Conservation (phyloP, 2,113 vertebrate genomes). For the Scopus umbretta region DNA sequence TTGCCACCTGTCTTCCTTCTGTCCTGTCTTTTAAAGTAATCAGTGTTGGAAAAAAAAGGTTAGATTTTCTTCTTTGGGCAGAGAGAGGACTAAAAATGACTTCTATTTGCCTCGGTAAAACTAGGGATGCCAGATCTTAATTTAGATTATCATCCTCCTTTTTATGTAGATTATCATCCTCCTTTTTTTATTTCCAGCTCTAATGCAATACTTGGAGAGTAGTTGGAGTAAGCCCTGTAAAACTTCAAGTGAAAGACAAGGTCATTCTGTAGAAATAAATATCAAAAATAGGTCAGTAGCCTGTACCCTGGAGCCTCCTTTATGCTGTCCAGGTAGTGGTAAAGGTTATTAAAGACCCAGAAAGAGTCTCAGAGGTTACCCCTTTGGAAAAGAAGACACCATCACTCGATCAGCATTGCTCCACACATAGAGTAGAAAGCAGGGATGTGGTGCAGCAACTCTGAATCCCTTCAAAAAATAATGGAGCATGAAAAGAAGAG, state of each 20-base stretch:
- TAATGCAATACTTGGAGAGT: not conserved
- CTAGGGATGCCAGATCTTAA: not conserved
- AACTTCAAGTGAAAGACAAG: not conserved
- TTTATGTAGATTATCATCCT: not conserved
- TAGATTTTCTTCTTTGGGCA: not conserved
- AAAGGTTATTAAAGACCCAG: not conserved
- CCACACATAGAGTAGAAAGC: accelerated
- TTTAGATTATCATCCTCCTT: not conserved
- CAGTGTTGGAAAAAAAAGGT: not conserved
- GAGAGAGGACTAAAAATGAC: not conserved
- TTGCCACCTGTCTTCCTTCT: not conserved
- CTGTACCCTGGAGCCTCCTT: not conserved
- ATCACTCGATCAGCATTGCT: not conserved
- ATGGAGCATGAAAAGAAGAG: not conserved
- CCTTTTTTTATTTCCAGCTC: not conserved
- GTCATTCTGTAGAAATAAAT: not conserved
- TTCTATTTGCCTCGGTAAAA: not conserved
- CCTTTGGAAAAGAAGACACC: not conserved
- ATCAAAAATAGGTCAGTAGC: not conserved
- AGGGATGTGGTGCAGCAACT: not conserved
- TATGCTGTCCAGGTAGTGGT: not conserved
- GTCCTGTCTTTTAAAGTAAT: not conserved
- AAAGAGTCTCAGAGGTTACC: not conserved
- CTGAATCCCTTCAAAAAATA: not conserved
- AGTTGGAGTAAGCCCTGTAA: not conserved